Percentiles rank a stretch among this genome's conserved stretches.
Evolutionary conservation across 2,797 vertebrate species (phyloP).

Genomic region (Anas acuta): DNA sequence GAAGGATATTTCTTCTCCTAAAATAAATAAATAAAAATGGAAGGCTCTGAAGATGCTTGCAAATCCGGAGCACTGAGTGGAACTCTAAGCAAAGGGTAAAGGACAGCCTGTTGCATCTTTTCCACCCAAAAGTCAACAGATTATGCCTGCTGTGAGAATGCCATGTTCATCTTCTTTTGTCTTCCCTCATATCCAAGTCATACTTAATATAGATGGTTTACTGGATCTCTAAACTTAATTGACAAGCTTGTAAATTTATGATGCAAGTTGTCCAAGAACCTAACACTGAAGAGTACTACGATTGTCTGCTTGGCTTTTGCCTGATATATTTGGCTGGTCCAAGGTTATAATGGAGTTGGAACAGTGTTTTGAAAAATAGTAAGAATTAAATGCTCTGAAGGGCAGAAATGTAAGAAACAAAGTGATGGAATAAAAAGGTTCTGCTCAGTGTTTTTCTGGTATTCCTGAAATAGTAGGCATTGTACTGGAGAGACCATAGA

Average conservation of each 20-base stretch:
- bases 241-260: background rate
- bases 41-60: background rate
- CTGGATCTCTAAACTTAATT: constrained; percentile 52
- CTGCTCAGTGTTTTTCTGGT: background rate
- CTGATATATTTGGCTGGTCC: background rate
- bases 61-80: background rate
- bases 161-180: constrained; percentile 25
- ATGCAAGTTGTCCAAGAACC: background rate
- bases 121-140: background rate
- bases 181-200: constrained; percentile 12
- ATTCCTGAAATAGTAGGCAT: background rate
- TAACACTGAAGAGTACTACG: background rate
- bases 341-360: background rate
- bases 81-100: background rate
- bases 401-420: background rate
- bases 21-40: background rate
- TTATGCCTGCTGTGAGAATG: background rate
- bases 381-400: background rate
- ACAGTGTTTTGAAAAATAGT: background rate
- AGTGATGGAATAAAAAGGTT: background rate
- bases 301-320: background rate
- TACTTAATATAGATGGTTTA: constrained; percentile 55
- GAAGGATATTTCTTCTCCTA: background rate
- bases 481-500: fast-evolving
- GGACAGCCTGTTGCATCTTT: background rate